phyloP scores from a whole-genome alignment of 2,113 vertebrate genomes.

The Pluvialis apricaria region DNA sequence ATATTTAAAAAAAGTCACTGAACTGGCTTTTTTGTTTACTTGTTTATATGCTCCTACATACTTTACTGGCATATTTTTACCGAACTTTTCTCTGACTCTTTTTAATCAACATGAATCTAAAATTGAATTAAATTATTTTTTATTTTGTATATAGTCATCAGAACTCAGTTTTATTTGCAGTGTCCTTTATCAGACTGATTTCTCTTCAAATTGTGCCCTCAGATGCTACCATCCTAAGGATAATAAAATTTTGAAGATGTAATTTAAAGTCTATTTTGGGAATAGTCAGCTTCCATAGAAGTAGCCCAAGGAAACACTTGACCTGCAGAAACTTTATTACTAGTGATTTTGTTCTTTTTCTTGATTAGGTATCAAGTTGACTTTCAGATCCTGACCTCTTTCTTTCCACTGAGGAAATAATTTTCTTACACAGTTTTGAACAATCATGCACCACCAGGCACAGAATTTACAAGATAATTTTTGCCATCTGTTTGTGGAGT shows the following conservation, averaged over 20 bases:
- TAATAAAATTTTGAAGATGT: constrained; percentile 17
- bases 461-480: background rate
- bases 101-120: background rate
- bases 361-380: background rate
- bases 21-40: background rate
- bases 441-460: background rate
- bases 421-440: background rate
- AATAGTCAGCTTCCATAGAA: background rate
- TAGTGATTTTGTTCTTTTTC: background rate
- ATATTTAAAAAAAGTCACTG: background rate
- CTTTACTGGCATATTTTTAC: background rate
- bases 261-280: constrained; percentile 23
- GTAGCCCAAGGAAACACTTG: constrained; percentile 19
- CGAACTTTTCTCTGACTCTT: background rate
- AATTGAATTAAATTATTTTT: background rate
- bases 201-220: background rate
- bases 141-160: background rate
- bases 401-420: background rate
- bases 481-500: background rate
- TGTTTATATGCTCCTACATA: background rate
- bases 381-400: background rate
- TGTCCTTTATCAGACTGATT: background rate
- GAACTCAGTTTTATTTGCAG: background rate
- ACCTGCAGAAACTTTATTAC: constrained; percentile 15
- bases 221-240: background rate